Conservation (phyloP, 2,888 invertebrate genomes). For the Thereva unica region DNA sequence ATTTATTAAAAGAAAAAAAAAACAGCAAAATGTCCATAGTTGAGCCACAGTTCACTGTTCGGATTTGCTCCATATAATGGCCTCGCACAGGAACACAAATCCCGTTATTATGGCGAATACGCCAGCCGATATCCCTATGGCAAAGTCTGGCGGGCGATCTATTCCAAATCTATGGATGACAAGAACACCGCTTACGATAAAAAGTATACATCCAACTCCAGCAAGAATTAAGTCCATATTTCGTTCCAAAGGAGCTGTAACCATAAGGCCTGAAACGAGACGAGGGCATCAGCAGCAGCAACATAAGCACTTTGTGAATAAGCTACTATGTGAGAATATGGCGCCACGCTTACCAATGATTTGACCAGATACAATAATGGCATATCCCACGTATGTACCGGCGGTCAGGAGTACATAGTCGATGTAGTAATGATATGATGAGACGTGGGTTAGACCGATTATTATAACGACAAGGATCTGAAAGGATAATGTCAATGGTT, state of each 20-base stretch:
- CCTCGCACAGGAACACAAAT: background rate
- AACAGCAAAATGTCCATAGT: no score
- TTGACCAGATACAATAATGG: conserved; percentile 2
- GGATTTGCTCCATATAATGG: background rate
- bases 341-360: background rate
- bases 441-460: conserved; percentile 10
- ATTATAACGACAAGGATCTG: conserved; percentile 3
- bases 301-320: background rate
- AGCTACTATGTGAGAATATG: background rate
- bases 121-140: conserved; percentile 6
- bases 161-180: background rate
- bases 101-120: background rate
- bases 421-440: conserved; percentile 12
- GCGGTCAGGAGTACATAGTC: conserved; percentile 7
- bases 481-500: background rate
- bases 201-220: background rate
- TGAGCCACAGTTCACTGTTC: background rate
- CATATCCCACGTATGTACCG: conserved; percentile 6
- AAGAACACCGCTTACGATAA: background rate
- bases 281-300: no score
- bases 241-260: background rate
- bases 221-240: background rate
- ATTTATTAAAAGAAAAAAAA: no score
- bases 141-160: background rate
- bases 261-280: background rate